Base-by-base conservation (phyloP, 2,113 vertebrate genomes). In the Megatriorchis doriae region DNA sequence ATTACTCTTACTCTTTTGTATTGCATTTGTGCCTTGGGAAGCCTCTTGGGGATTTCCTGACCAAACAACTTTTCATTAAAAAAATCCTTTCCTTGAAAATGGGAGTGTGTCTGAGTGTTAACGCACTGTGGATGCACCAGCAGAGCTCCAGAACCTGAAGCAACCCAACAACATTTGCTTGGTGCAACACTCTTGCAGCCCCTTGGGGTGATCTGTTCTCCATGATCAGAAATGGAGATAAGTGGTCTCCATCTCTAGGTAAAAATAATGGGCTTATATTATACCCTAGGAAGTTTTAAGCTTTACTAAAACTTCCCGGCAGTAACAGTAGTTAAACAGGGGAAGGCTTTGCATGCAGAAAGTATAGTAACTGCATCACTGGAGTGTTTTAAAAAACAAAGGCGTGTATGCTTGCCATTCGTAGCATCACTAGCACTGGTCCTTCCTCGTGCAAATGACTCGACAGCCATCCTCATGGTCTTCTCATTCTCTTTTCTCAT, bases 381-480 rank as follows among this genome's bases (percentile, higher is more conserved):
- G 27, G 32, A 56, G 31, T 18, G 34, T 59, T 55, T 56, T 21
- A 22, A 48, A 59, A 66, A 32, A 3, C 19, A 45, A 43, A 13
- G 1, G 3, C 3, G 1, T 13, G 8, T n/a, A n/a, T 23, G 40
- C 18, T 10, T 88, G 34, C 31, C 17, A n/a, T 52, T 79, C 26
- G 8, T 8, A 34, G 14, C 16, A 34, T 32, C 58, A 9, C 38
- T 87, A 38, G 32, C 50, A 27, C 34, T 27, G 52, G 13, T 74
- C 16, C 43, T 73, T 80, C 1, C 1, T 42, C 3, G 6, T 71
- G 38, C 26, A 63, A 16, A 67, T 40, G 48, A 36, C 23, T 40
- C 0, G 0, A 4, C 32, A 31, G 38, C 48, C 45, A 9, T 56
- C 22, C 26, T n/a, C n/a, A 22, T 23, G 14, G 8, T 65, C 40